phyloP scores from a whole-genome alignment of 1,140 invertebrate species.

The Brevipalpus yothersi region DNA sequence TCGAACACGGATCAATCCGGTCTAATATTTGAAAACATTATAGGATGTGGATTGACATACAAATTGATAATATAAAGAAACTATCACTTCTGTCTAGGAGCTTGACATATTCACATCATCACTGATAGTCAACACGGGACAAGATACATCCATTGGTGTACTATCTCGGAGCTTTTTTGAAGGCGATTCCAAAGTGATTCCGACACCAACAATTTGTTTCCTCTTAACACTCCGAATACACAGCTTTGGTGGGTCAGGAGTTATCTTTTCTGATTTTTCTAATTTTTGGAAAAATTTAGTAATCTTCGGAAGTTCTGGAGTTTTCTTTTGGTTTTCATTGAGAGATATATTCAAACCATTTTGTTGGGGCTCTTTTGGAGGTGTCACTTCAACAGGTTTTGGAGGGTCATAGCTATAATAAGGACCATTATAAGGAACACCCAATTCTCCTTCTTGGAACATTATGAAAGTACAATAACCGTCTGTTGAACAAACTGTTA shows the following conservation, averaged over 20 bases:
- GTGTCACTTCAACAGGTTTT: neutral
- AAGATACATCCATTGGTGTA: too few relatives aligned
- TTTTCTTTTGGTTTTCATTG: neutral
- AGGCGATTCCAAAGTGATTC: neutral
- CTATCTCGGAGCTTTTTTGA: neutral
- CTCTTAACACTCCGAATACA: neutral
- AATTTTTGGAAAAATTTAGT: neutral
- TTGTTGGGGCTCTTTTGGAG: neutral
- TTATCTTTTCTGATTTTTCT: neutral
- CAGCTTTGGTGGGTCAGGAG: neutral
- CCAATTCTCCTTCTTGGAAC: constrained; percentile 58
- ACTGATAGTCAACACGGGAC: too few relatives aligned
- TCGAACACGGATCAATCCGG: too few relatives aligned
- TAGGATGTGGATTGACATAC: too few relatives aligned
- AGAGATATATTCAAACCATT: neutral
- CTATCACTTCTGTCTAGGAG: too few relatives aligned
- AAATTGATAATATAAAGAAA: too few relatives aligned
- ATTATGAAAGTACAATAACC: constrained; percentile 76
- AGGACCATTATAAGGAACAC: constrained; percentile 29
- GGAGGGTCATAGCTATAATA: neutral
- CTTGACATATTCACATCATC: too few relatives aligned
- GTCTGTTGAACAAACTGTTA: constrained; percentile 76
- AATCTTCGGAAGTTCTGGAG: neutral
- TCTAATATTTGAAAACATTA: too few relatives aligned
- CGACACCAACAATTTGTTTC: neutral